These are phyloP conservation scores for Calameuta idolon DNA, from an alignment of 2,888 invertebrate genomes.

Conservation along the genomic window DNA sequence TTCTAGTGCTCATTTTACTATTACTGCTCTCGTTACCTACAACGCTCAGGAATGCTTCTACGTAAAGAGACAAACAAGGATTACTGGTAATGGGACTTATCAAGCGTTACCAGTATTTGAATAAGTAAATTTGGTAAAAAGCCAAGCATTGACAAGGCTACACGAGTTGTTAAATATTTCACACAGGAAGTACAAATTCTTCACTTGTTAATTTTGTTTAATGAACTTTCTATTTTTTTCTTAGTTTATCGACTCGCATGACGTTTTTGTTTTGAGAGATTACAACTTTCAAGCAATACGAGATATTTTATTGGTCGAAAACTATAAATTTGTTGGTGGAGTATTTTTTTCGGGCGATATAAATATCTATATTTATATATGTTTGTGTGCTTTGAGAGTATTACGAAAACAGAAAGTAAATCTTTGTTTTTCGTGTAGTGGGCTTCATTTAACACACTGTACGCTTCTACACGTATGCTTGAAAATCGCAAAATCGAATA, in stretches of 20 bases:
- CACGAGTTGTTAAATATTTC: not conserved
- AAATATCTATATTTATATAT: not conserved
- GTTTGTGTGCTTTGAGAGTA: not conserved
- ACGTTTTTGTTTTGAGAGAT: not conserved
- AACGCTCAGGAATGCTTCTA: not conserved
- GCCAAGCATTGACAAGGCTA: not conserved
- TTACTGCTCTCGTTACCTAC: not conserved
- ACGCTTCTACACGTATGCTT: not conserved
- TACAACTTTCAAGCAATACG: not conserved
- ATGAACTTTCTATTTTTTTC: not conserved
- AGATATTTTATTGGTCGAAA: not conserved
- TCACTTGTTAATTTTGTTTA: not conserved
- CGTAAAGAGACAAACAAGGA: not conserved
- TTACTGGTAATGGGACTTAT: not conserved
- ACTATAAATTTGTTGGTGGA: not conserved
- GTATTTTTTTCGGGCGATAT: not conserved
- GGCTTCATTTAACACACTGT: no score
- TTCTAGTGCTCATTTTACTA: not conserved
- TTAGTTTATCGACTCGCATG: not conserved
- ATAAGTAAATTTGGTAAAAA: not conserved
- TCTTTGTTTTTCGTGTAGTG: not conserved
- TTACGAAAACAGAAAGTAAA: not conserved
- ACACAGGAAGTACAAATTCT: not conserved
- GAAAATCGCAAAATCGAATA: not conserved
- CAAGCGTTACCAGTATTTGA: not conserved